Conservation (phyloP, 2,888 invertebrate genomes). For the Hyles lineata region DNA sequence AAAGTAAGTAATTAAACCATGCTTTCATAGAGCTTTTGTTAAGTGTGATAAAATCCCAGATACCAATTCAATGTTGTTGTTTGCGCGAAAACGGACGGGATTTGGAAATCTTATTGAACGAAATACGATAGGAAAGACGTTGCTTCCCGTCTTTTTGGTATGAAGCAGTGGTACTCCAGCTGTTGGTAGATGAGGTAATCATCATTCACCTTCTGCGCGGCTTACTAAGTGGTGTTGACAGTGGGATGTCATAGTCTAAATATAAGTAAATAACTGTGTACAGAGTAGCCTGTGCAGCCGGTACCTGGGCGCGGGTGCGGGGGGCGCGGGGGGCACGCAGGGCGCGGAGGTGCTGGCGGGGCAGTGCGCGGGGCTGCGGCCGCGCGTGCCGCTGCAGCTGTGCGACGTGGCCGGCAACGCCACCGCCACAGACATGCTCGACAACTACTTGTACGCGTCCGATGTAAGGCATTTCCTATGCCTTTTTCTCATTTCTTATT, state of each 20-base stretch:
- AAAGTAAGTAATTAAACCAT: constrained; percentile 86
- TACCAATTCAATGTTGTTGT: too few relatives aligned
- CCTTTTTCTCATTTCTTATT: constrained; percentile 16
- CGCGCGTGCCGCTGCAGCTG: constrained; percentile 88
- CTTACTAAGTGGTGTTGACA: too few relatives aligned
- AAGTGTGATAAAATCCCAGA: neutral
- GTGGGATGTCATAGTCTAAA: too few relatives aligned
- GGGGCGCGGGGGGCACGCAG: constrained; percentile 61
- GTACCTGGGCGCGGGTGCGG: constrained; percentile 65
- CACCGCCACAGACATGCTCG: constrained; percentile 90
- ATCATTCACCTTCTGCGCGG: too few relatives aligned
- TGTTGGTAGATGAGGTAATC: too few relatives aligned
- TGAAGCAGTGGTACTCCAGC: too few relatives aligned
- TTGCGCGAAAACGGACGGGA: too few relatives aligned
- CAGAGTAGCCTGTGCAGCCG: constrained; percentile 76
- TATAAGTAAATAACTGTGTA: constrained; percentile 18
- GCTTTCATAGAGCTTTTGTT: constrained; percentile 22
- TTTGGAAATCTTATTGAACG: too few relatives aligned
- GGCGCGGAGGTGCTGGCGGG: constrained; percentile 80
- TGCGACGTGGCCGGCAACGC: constrained; percentile 95
- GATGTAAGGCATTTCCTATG: constrained; percentile 82
- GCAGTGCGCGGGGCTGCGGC: constrained; percentile 71
- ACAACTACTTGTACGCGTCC: constrained; percentile 88
- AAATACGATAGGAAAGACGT: too few relatives aligned
- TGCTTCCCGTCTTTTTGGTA: too few relatives aligned